Percentiles rank a stretch among this genome's conserved stretches.
These are phyloP conservation scores for Diceros bicornis DNA, from an alignment of 2,797 vertebrate species.

Conservation along the genomic window DNA sequence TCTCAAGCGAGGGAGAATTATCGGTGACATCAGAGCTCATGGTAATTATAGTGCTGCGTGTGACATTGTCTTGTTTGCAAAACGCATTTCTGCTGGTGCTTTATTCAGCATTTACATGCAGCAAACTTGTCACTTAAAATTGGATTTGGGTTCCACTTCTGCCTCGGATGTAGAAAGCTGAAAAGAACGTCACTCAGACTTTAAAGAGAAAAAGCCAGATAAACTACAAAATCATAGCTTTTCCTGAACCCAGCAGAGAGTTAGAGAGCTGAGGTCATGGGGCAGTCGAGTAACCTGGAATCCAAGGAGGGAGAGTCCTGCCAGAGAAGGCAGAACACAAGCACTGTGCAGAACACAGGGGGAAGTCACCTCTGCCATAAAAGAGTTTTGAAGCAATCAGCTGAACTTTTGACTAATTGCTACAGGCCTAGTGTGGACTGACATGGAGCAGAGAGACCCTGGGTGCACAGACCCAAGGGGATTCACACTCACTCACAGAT, in stretches of 20 bases:
- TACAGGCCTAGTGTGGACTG: neutral
- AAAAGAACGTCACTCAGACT: neutral
- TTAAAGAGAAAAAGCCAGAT: neutral
- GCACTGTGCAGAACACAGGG: neutral
- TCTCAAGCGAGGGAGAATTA: neutral
- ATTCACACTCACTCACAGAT: neutral
- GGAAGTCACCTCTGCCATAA: neutral
- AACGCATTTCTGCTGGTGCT: neutral
- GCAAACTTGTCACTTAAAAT: neutral
- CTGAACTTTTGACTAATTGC: neutral
- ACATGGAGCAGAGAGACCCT: neutral
- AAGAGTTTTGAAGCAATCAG: neutral
- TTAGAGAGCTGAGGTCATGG: neutral
- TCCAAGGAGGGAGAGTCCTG: neutral
- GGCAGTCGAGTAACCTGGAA: accelerated
- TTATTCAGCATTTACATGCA: neutral
- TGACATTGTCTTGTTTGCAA: neutral
- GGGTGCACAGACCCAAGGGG: neutral
- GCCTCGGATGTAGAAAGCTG: neutral
- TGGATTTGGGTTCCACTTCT: neutral
- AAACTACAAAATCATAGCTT: neutral
- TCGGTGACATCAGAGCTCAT: neutral
- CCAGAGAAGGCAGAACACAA: neutral
- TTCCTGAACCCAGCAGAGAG: neutral
- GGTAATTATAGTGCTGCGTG: neutral